phyloP scores from a whole-genome alignment of 53 echinoderm and acorn worm genomes.

The Arbacia lixula region DNA sequence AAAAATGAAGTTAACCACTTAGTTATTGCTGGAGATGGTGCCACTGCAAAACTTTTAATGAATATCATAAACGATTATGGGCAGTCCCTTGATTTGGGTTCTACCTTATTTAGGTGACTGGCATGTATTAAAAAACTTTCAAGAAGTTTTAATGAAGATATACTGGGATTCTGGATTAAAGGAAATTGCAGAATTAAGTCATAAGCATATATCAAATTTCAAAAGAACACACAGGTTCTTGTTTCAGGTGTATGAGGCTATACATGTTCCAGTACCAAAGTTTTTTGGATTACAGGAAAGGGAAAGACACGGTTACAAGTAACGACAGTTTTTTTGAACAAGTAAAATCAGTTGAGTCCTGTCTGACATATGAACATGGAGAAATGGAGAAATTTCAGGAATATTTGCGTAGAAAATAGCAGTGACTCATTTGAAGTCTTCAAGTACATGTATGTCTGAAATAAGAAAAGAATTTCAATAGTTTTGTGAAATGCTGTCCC shows the following conservation, averaged over 20 bases:
- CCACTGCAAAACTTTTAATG: slow-evolving; percentile 19
- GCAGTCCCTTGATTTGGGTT: slow-evolving; percentile 60
- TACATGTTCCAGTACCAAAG: slow-evolving; percentile 48
- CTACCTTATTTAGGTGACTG: slow-evolving; percentile 67
- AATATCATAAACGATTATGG: slow-evolving; percentile 57
- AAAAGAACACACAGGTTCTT: slow-evolving; percentile 30
- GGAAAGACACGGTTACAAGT: background rate
- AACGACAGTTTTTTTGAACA: slow-evolving; percentile 20
- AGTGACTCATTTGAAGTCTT: background rate
- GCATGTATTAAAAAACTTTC: slow-evolving; percentile 69
- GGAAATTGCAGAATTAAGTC: slow-evolving; percentile 58
- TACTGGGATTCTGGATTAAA: slow-evolving; percentile 71
- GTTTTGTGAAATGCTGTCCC: background rate
- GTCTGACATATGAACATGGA: background rate
- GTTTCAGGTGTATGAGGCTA: slow-evolving; percentile 57
- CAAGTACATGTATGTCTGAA: too few relatives aligned
- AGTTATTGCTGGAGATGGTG: slow-evolving; percentile 26
- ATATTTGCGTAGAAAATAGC: background rate
- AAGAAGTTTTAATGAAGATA: slow-evolving; percentile 67
- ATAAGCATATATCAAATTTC: slow-evolving; percentile 36
- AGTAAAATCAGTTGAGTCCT: slow-evolving; percentile 1
- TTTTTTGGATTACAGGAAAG: slow-evolving; percentile 30
- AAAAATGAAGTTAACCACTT: slow-evolving; percentile 15
- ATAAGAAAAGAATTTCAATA: background rate
- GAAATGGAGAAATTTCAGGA: too few relatives aligned